Evolutionary conservation across 2,888 invertebrate genomes (phyloP).

Genomic region (Imbricaverruca yamaguchii): DNA sequence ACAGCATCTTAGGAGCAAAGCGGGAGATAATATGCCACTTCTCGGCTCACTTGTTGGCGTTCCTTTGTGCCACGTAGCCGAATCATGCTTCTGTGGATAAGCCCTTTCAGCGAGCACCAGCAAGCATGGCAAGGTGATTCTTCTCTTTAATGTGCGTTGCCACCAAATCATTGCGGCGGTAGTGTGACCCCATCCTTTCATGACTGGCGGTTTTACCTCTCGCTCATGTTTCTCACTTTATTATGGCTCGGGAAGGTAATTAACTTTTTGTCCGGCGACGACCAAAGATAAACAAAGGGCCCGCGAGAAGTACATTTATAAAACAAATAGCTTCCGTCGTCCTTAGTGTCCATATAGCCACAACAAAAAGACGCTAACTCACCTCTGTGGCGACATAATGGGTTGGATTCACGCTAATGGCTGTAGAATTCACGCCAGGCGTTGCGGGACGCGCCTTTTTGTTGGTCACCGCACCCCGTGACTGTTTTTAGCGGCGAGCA

Average conservation of each 20-base stretch:
- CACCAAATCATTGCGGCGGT: not conserved
- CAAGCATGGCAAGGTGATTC: not conserved
- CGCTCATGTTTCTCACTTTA: not conserved
- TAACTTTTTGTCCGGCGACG: not conserved
- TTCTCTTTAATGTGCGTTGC: not conserved
- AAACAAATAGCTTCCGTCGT: conserved; percentile 21
- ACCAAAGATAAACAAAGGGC: conserved; percentile 14
- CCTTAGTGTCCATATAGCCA: not conserved
- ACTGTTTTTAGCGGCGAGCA: not conserved
- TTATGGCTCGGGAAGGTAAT: conserved; percentile 8
- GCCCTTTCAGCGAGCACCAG: not conserved
- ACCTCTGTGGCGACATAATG: not conserved
- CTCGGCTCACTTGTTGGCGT: too few relatives aligned
- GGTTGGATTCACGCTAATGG: not conserved
- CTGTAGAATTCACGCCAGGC: conserved; percentile 6
- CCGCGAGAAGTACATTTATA: conserved; percentile 14
- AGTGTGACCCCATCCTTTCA: too few relatives aligned
- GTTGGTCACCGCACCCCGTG: not conserved
- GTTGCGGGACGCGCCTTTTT: not conserved
- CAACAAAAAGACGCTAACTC: not conserved
- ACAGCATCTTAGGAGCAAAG: too few relatives aligned
- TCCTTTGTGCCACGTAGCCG: not conserved
- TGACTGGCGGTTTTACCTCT: not conserved
- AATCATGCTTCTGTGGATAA: not conserved
- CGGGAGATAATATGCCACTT: too few relatives aligned